Conservation (phyloP, 1,140 invertebrate genomes). For the Ephestia elutella region DNA sequence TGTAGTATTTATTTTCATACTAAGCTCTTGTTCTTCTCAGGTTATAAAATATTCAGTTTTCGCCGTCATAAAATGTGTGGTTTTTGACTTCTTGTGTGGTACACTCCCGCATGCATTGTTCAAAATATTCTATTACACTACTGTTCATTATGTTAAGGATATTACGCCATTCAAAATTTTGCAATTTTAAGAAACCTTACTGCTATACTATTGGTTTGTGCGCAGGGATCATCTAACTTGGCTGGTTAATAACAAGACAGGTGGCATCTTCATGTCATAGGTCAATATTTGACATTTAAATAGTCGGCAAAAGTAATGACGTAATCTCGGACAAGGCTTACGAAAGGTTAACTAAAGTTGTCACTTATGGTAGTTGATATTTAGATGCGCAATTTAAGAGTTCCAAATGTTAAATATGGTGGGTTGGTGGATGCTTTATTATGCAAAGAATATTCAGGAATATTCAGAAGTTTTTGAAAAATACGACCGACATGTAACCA, state of each 20-base stretch:
- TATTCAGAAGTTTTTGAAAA: too few species aligned
- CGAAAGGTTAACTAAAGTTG: slow-evolving; percentile 29
- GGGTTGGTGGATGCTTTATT: not conserved
- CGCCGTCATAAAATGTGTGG: too few species aligned
- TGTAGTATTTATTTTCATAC: too few species aligned
- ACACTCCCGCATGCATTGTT: too few species aligned
- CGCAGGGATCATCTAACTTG: slow-evolving; percentile 14
- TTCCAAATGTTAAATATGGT: not conserved
- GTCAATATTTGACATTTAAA: slow-evolving; percentile 57
- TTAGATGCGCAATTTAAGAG: slow-evolving; percentile 31
- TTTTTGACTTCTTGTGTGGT: too few species aligned
- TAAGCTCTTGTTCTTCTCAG: too few species aligned
- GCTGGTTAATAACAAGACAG: slow-evolving; percentile 29
- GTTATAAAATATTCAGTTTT: too few species aligned
- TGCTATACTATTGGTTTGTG: not conserved
- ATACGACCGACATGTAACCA: too few species aligned
- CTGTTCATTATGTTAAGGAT: not conserved
- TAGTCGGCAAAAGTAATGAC: slow-evolving; percentile 37
- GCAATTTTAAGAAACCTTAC: not conserved
- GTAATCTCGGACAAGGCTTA: slow-evolving; percentile 25
- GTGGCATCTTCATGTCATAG: slow-evolving; percentile 36
- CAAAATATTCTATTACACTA: too few species aligned
- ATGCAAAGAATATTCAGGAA: not conserved
- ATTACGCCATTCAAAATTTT: not conserved
- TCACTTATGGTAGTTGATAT: slow-evolving; percentile 39